Base-by-base conservation (phyloP, 35 echinoderm and acorn worm genomes). In the Heliocidaris tuberculata region DNA sequence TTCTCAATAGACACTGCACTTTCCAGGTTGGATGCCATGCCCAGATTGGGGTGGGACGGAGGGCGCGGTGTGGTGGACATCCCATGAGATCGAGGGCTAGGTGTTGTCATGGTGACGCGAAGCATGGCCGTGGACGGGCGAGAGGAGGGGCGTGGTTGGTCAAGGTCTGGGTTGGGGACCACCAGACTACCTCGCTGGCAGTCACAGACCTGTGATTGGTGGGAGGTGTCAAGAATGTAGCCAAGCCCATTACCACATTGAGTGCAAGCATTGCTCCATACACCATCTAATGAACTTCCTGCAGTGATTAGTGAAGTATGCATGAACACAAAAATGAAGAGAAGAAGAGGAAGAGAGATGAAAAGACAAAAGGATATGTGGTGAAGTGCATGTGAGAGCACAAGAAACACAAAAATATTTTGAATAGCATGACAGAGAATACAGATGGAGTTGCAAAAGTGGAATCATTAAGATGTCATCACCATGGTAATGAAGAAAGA, bases 221-320 rank as follows among this genome's bases (percentile, higher is more conserved):
- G 85, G 30, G 94, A 94, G 48, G 93, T 61, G 35, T 94, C 93
- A 32, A 96, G 93, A 48, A 94, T 92, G 85, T 93, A 86, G 42
- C 95, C 95, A 5, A 49, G 93, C 29, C 93, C 93, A 56, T 85
- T 96, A 32, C 93, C 93, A 88, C 95, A 96, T 61, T 48, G 48
- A 19, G 93, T 29, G 93, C 95, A 96, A 8, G 86, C 32, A 47
- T 93, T 48, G 50, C 95, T 93, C 95, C 95, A 96, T 10, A 93
- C 93, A 89, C 85, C 95, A 90, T 96, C 95, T 96, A 96, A 21
- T 50, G 91, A 93, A 59, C 47, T 52, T 93, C 91, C 91, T 93
- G 91, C 48, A 93, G 47, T 30, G 91, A 9, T 93, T 93, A 59
- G 48, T 93, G 31, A 89, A 19, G 27, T 32, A 4, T 59, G 50